Evolutionary conservation across 2,113 vertebrate species (phyloP), one percentile per base, ranked within the genome.

Genomic region (Chlorodrepanis virens): DNA sequence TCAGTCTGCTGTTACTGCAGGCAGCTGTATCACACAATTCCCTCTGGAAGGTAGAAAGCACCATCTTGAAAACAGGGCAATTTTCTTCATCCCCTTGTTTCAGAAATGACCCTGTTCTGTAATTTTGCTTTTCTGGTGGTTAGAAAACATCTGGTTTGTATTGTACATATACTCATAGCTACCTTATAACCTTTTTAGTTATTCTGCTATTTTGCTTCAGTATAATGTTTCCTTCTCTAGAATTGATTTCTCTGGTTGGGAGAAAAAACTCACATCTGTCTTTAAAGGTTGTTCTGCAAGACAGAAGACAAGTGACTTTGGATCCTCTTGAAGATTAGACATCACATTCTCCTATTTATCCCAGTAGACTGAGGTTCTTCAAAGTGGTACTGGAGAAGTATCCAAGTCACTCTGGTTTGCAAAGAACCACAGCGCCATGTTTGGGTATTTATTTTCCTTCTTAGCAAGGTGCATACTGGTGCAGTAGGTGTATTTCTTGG

Each of bases 211-310:
- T 84, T 71, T 60, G 22, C 23, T 63, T 70, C 17, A 29, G 3
- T 74, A 21, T 6, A 29, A 3, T 24, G 1, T 71, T 79, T 87
- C 19, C 10, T 76, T 65, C 50, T n/a, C 27, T 69, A 27, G 7
- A 57, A 50, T 74, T 79, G 53, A 45, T 54, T 72, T 79, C 8
- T 72, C 6, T 77, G 11, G 45, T 59, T 54, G n/a, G 16, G 35
- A 75, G 31, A 6, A 75, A 78, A 33, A 5, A 0, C 0, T 11
- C 2, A 10, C 3, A 3, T 56, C 42, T 65, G 56, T 87, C 14
- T 85, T 49, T 45, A 49, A 72, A 57, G 15, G 14, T 27, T 91
- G 9, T n/a, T 82, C n/a, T 88, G 12, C n/a, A 80, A 35, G 31
- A 45, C 20, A 9, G 35, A 85, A 52, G 24, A 28, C 3, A 45